Percentiles rank a stretch among this genome's conserved stretches.
These are phyloP conservation scores for Lophius americanus DNA, from an alignment of 2,797 vertebrate species.

Conservation along the genomic window DNA sequence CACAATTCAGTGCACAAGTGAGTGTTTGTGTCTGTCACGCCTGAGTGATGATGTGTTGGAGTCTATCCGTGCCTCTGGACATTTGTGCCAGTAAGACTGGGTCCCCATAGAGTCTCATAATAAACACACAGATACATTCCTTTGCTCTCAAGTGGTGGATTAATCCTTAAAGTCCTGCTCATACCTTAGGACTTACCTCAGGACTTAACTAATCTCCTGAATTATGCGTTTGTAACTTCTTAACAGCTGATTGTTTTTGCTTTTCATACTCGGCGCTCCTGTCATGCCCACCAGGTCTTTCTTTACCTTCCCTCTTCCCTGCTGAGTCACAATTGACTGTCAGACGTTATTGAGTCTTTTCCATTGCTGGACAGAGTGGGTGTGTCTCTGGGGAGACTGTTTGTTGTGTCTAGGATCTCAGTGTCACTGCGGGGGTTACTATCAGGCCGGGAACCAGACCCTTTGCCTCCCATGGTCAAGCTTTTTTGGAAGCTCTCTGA, in stretches of 20 bases:
- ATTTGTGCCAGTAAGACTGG: constrained; percentile 22
- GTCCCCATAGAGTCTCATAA: constrained; percentile 50
- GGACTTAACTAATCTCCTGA: constrained; percentile 76
- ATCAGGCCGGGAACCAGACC: constrained; percentile 84
- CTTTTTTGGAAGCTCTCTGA: constrained; percentile 98
- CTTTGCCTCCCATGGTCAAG: constrained; percentile 86
- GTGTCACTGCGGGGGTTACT: constrained; percentile 87
- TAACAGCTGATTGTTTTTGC: constrained; percentile 63
- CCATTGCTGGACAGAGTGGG: constrained; percentile 81
- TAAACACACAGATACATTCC: constrained; percentile 71
- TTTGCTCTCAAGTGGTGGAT: constrained; percentile 56
- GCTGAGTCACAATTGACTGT: constrained; percentile 83
- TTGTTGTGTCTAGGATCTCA: constrained; percentile 61
- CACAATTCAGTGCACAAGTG: constrained; percentile 60
- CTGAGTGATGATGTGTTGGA: constrained; percentile 37
- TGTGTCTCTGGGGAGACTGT: constrained; percentile 60
- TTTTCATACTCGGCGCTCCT: constrained; percentile 39
- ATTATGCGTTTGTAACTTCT: constrained; percentile 74
- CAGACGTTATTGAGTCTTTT: constrained; percentile 84
- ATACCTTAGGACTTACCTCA: constrained; percentile 72
- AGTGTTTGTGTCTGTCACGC: constrained; percentile 45
- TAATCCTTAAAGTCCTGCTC: constrained; percentile 74
- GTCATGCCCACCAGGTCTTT: constrained; percentile 20
- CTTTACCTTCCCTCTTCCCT: constrained; percentile 1
- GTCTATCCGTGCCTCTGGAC: constrained; percentile 35